Evolutionary conservation across 2,888 invertebrate species (phyloP).

Genomic region (Cephalotes varians): DNA sequence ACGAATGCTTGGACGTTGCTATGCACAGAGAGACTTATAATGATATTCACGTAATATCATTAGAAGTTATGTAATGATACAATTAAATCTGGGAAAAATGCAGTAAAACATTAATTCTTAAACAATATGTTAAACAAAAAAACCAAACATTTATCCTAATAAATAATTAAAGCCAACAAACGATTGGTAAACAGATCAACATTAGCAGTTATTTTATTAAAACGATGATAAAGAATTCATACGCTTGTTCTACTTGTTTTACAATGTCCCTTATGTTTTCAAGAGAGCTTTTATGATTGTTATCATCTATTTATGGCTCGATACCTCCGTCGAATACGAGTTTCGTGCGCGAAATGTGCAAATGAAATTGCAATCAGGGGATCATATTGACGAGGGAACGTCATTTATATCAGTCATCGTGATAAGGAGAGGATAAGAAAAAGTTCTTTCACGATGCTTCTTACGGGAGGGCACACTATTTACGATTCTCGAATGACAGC

Average conservation of each 20-base stretch:
- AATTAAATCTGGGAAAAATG: not conserved
- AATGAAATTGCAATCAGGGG: constrained; percentile 41
- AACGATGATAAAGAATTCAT: not conserved
- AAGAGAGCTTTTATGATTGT: not conserved
- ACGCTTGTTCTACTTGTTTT: not conserved
- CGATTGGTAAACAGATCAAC: not conserved
- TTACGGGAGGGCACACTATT: constrained; percentile 37
- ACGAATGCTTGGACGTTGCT: too few relatives aligned
- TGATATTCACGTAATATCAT: not conserved
- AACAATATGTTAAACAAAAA: not conserved
- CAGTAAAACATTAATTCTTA: not conserved
- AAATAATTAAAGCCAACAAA: not conserved
- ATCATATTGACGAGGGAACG: constrained; percentile 9
- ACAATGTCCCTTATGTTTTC: not conserved
- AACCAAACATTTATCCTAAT: not conserved
- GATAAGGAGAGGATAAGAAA: not conserved
- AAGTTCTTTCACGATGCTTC: constrained; percentile 38
- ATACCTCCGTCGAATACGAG: constrained; percentile 33
- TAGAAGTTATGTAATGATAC: not conserved
- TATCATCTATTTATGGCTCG: constrained; percentile 21
- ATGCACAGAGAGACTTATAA: too few relatives aligned
- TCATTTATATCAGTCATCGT: constrained; percentile 42
- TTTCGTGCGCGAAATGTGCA: constrained; percentile 52
- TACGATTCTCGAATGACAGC: constrained; percentile 39
- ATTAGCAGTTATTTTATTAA: not conserved